phyloP scores from a whole-genome alignment of 1,140 invertebrate species.

The Dryas iulia region DNA sequence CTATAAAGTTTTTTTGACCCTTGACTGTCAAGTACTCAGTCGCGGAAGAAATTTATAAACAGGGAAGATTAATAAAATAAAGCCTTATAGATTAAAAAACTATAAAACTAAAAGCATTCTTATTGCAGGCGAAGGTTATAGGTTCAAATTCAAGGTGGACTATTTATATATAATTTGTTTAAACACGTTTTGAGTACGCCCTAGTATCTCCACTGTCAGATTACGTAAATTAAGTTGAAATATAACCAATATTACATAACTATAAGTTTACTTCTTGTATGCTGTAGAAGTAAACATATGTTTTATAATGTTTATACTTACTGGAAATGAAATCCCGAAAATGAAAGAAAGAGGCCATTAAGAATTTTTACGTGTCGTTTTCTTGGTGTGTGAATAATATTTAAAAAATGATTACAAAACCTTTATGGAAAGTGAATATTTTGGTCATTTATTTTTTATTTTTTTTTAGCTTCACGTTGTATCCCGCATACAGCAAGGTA shows the following conservation, averaged over 20 bases:
- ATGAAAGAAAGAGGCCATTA: too few relatives aligned
- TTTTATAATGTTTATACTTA: not conserved
- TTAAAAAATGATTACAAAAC: too few relatives aligned
- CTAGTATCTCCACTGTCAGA: not conserved
- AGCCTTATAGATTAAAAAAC: not conserved
- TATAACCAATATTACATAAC: not conserved
- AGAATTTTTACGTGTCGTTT: too few relatives aligned
- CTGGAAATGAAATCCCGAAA: too few relatives aligned
- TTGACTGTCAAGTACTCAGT: too few relatives aligned
- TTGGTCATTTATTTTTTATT: too few relatives aligned
- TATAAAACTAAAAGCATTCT: not conserved
- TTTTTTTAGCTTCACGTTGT: too few relatives aligned
- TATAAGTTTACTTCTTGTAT: not conserved
- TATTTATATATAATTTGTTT: not conserved
- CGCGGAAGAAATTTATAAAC: too few relatives aligned
- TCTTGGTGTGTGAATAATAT: too few relatives aligned
- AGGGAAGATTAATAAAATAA: not conserved
- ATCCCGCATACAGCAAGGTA: too few relatives aligned
- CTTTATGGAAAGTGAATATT: too few relatives aligned
- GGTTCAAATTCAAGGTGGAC: conserved; percentile 1
- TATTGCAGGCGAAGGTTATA: not conserved
- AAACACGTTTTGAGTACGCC: not conserved
- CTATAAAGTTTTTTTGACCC: too few relatives aligned
- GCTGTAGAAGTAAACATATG: not conserved
- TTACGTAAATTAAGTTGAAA: not conserved